Base-by-base conservation (phyloP, 23 tunicate species). In the Trididemnum clinides region DNA sequence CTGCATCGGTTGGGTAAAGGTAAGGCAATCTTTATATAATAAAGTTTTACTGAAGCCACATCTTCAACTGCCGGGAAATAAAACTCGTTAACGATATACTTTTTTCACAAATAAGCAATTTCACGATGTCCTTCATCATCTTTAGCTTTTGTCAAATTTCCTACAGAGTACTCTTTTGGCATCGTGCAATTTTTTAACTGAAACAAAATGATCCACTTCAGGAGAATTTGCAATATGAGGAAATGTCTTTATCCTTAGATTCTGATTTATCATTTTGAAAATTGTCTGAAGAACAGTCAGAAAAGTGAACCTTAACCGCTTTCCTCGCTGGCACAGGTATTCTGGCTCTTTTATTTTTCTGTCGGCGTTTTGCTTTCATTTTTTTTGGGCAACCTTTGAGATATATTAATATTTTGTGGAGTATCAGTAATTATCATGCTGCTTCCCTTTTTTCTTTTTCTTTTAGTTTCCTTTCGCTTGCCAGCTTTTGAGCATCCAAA, bases 111-210 rank as follows among this genome's bases (percentile, higher is more conserved):
- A 69, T 5, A 69, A 5, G 3, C n/a, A 3, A 69, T 20, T 69
- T 69, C 75, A 69, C 28, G 3, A 37, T 69, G 6, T 5, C 75
- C 75, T 28, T 69, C 75, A 27, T 20, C n/a, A 32, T 69, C 75
- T 69, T 69, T 20, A 27, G 36, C 10, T 30, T 30, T 28, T 4
- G 75, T 69, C 37, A 69, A 6, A 4, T 5, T 5, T 3, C 75
- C 75, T 3, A 69, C 75, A 30, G 3, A 69, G n/a, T 27, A 69
- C n/a, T 69, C 31, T 2, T 27, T 30, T 69, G 75, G 75, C 3
- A 28, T 10, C 4, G 36, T 5, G 2, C 5, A 6, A 69, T 28
- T 28, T 30, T n/a, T 69, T 37, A 27, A 69, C 75, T 37, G 31
- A 30, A 6, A 69, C 75, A 69, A 28, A 69, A 69, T 69, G 37